Base-by-base conservation (phyloP, 1,140 invertebrate genomes). In the Lordiphosa stackelbergi region DNA sequence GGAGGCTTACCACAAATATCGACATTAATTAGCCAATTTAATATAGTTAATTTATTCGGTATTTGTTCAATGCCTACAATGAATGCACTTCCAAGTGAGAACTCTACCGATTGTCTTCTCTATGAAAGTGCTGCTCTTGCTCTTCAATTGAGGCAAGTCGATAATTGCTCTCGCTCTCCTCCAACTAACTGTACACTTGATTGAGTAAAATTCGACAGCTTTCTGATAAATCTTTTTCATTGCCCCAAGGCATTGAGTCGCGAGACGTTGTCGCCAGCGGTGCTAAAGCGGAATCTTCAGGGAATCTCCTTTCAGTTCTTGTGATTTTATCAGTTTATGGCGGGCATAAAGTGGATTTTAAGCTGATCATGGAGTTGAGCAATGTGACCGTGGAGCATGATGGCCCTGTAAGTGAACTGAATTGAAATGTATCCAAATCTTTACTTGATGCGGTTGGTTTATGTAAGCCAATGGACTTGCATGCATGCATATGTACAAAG, bases 131-230 rank as follows among this genome's bases (percentile, higher is more conserved):
- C 34, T 46, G 10, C 7, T 36, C 40, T 53, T 53, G 52, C 53
- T 68, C 51, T 69, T 65, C 10, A 51, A 54, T 46, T 48, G 12
- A 36, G 36, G 12, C 12, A 16, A n/a, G n/a, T 34, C 28, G 28
- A 31, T 31, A 31, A 57, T 49, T 46, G 42, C 19, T 35, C 3
- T 40, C 47, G 8, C 53, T 13, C 41, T 11, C 24, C 51, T 43
- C 24, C 24, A 47, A 48, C 11, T 55, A 71, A 68, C 60, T 64
- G 48, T 56, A 45, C 19, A 62, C 47, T 40, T 24, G 45, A 70
- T 73, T 53, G 73, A 63, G 70, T 41, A 24, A 55, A 53, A 48
- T 72, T 73, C 65, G 69, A 69, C 69, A 74, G 59, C 68, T 61
- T 56, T 37, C 22, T 47, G 48, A 35, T 42, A 68, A 52, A 68